These are phyloP conservation scores for Vespertilio murinus DNA, from an alignment of 2,797 vertebrate species.

Conservation along the genomic window DNA sequence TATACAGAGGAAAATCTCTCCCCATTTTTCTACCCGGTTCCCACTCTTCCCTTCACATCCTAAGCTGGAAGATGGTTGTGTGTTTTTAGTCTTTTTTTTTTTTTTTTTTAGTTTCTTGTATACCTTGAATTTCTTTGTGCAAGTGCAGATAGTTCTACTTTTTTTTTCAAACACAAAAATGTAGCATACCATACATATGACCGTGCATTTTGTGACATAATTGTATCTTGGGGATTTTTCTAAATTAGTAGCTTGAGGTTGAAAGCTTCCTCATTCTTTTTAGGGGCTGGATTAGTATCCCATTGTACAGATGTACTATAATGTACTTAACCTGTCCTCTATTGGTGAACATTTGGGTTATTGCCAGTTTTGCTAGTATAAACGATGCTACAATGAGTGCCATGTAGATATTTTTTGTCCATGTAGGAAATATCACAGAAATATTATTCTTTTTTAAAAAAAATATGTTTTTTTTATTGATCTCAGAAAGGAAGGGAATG, in stretches of 20 bases:
- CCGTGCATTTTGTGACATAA: slow-evolving; percentile 4
- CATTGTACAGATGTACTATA: not conserved
- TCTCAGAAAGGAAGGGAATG: no score
- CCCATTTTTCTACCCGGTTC: not conserved
- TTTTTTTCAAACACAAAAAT: not conserved
- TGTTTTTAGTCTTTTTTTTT: no score
- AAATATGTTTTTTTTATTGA: no score
- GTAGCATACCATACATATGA: not conserved
- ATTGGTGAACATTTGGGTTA: not conserved
- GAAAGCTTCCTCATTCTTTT: slow-evolving; percentile 23
- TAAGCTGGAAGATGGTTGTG: not conserved
- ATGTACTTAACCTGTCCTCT: not conserved
- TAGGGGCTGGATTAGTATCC: not conserved
- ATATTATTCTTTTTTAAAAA: not conserved
- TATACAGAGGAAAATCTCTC: not conserved
- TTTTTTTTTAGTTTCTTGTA: not conserved
- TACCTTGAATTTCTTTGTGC: slow-evolving; percentile 5
- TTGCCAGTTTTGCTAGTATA: not conserved
- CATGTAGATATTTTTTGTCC: not conserved
- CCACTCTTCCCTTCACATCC: not conserved
- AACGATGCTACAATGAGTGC: not conserved
- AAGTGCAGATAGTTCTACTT: not conserved
- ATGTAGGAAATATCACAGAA: not conserved
- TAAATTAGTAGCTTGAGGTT: not conserved
- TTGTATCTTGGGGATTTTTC: not conserved